phyloP scores from a whole-genome alignment of 92 coral and sea anemone genomes.

The Zoanthus sansibaricus region DNA sequence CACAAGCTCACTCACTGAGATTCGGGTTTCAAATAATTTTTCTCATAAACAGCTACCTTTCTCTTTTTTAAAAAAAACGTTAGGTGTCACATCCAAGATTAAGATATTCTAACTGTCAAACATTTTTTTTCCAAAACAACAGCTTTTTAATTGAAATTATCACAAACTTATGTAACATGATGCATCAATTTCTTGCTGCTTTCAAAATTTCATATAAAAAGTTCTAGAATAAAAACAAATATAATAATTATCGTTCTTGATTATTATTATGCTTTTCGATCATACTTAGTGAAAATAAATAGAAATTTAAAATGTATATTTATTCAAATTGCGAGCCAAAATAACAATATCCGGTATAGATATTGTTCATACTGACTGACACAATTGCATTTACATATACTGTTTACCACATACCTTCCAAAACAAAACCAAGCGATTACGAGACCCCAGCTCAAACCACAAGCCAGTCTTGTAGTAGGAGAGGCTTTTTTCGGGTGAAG shows the following conservation, averaged over 20 bases:
- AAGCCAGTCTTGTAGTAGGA: not conserved
- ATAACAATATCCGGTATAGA: not conserved
- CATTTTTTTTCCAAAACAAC: not conserved
- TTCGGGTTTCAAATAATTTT: too few relatives aligned
- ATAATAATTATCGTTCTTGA: too few relatives aligned
- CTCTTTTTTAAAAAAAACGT: too few relatives aligned
- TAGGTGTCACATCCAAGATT: not conserved
- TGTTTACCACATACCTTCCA: constrained; percentile 20
- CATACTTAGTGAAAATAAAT: too few relatives aligned
- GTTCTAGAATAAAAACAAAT: too few relatives aligned
- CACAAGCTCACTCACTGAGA: too few relatives aligned
- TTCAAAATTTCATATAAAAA: too few relatives aligned
- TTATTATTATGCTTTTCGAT: too few relatives aligned
- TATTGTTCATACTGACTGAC: not conserved
- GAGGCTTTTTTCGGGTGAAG: constrained; percentile 38
- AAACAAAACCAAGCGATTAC: constrained; percentile 38
- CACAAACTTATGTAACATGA: too few relatives aligned
- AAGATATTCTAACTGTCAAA: not conserved
- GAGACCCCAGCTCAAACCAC: constrained; percentile 22
- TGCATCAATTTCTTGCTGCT: too few relatives aligned
- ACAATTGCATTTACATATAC: not conserved
- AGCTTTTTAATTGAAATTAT: too few relatives aligned
- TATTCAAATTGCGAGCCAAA: not conserved
- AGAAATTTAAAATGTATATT: not conserved
- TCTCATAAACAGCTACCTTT: too few relatives aligned